phyloP scores from a whole-genome alignment of 2,888 invertebrate genomes.

The Andricus curvator region DNA sequence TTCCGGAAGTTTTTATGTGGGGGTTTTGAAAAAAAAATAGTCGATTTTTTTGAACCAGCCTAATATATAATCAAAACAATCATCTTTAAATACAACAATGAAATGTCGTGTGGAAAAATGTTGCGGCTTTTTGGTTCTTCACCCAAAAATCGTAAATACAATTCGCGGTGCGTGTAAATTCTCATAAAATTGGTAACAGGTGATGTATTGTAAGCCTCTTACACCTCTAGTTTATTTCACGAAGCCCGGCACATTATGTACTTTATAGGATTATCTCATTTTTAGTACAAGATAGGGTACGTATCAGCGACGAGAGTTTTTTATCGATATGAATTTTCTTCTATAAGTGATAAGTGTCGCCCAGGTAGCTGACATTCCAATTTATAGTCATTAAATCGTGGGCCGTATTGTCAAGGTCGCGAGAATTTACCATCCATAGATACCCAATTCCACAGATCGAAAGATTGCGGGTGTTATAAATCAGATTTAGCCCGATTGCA shows the following conservation, averaged over 20 bases:
- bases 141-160: too few species aligned
- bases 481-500: slow-evolving; percentile 42
- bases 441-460: neutral
- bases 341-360: neutral
- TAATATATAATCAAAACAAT: too few species aligned
- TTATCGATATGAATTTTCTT: slow-evolving; percentile 2
- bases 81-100: too few species aligned
- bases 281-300: neutral
- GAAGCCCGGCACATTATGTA: neutral
- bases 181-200: neutral
- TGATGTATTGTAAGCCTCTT: neutral
- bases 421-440: neutral
- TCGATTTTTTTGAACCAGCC: too few species aligned
- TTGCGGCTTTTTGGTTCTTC: too few species aligned
- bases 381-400: neutral
- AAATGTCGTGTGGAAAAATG: too few species aligned
- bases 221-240: neutral
- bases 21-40: too few species aligned
- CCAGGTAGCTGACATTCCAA: neutral
- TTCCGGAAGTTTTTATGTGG: too few species aligned
- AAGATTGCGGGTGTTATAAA: slow-evolving; percentile 39
- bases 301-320: neutral
- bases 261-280: slow-evolving; percentile 6
- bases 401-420: neutral
- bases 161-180: neutral